Conservation (phyloP, 2,797 vertebrate species). For the Acrossocheilus fasciatus region DNA sequence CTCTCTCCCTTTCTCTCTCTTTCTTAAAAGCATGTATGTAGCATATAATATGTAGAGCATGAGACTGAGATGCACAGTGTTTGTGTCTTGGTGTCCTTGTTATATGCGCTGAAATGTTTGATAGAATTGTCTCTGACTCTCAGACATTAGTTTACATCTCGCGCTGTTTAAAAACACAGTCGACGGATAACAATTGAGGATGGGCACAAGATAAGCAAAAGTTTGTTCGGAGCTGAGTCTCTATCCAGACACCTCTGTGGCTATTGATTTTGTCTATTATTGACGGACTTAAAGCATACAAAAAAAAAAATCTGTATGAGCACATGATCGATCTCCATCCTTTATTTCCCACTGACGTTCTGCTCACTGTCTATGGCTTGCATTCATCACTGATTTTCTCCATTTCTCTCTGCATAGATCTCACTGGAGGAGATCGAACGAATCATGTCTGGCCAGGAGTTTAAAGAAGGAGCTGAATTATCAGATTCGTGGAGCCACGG, state of each 20-base stretch:
- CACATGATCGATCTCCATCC: background rate
- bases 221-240: background rate
- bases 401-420: constrained; percentile 80
- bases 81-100: constrained; percentile 33
- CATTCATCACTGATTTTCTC: constrained; percentile 1
- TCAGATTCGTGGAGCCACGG: constrained; percentile 93
- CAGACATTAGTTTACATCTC: background rate
- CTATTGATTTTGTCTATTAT: constrained; percentile 6
- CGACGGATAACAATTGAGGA: background rate
- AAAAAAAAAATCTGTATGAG: background rate
- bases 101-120: background rate
- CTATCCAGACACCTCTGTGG: background rate
- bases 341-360: background rate
- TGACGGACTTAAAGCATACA: background rate
- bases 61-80: background rate
- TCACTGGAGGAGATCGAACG: constrained; percentile 98
- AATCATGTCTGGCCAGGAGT: constrained; percentile 99
- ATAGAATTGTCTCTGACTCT: background rate
- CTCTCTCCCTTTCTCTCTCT: background rate
- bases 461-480: constrained; percentile 92
- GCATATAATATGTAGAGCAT: background rate
- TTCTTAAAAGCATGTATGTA: background rate
- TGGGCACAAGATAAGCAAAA: background rate
- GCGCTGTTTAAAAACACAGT: background rate
- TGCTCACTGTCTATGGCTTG: background rate